Percentiles rank a stretch among this genome's conserved stretches.
phyloP scores from a whole-genome alignment of 2,888 invertebrate species.

The Lochmaea capreae region DNA sequence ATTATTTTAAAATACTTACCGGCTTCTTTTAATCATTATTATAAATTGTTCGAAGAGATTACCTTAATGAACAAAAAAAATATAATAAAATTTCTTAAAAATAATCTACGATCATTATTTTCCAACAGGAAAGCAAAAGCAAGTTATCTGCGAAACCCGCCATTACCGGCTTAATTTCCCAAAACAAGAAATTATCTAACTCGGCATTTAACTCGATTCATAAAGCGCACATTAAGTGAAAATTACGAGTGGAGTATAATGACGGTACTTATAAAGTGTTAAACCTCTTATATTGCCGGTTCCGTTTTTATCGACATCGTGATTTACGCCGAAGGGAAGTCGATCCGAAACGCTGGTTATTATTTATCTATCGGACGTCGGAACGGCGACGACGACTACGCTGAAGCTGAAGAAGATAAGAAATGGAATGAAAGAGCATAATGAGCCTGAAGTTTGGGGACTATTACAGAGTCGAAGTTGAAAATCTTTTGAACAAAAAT shows the following conservation, averaged over 20 bases:
- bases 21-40: too few relatives aligned
- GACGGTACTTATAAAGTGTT: constrained; percentile 45
- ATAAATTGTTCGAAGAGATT: background rate
- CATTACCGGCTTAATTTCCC: constrained; percentile 45
- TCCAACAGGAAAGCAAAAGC: constrained; percentile 10
- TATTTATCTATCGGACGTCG: constrained; percentile 42
- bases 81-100: background rate
- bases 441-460: constrained; percentile 26
- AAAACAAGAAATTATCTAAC: constrained; percentile 43
- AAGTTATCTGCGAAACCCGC: constrained; percentile 32
- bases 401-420: constrained; percentile 29
- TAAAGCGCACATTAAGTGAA: constrained; percentile 47
- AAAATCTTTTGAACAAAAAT: background rate
- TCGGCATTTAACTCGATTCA: constrained; percentile 42
- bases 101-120: constrained; percentile 14
- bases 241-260: constrained; percentile 45
- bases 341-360: constrained; percentile 47
- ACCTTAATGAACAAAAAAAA: background rate
- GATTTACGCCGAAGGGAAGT: constrained; percentile 47
- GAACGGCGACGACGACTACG: constrained; percentile 24
- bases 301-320: constrained; percentile 49
- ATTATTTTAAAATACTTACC: too few relatives aligned
- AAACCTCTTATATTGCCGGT: constrained; percentile 46
- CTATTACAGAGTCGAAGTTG: constrained; percentile 9
- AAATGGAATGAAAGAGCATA: constrained; percentile 33